These are phyloP conservation scores for Calypte anna DNA, from an alignment of 2,113 vertebrate genomes.

Conservation along the genomic window DNA sequence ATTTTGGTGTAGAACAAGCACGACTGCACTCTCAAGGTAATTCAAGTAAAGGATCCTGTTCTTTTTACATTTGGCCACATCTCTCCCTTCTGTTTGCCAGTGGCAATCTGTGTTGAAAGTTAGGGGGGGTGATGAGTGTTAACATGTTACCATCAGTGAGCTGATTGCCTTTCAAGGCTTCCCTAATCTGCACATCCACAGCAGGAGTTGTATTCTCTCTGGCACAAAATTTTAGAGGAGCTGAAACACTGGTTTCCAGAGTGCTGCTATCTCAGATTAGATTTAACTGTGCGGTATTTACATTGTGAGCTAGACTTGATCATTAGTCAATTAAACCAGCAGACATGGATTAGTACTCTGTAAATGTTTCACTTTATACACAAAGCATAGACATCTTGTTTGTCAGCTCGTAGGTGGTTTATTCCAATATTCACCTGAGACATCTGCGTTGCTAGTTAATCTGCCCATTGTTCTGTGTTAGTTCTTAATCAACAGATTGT, in stretches of 20 bases:
- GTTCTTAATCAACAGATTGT: not conserved
- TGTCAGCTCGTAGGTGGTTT: slow-evolving; percentile 17
- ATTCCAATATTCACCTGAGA: slow-evolving; percentile 31
- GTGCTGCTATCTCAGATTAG: not conserved
- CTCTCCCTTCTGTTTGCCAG: not conserved
- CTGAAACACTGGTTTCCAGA: not conserved
- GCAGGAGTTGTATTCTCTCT: not conserved
- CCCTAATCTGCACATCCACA: not conserved
- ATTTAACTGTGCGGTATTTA: not conserved
- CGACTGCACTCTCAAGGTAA: not conserved
- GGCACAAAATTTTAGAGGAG: not conserved
- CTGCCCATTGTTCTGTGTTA: not conserved
- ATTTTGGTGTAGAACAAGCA: not conserved
- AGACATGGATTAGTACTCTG: not conserved
- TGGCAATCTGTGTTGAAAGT: not conserved
- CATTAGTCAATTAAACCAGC: not conserved
- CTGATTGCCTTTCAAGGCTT: slow-evolving; percentile 3
- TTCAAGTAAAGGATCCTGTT: not conserved
- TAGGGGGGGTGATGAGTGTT: not conserved
- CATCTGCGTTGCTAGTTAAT: slow-evolving; percentile 4
- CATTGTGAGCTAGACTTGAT: not conserved
- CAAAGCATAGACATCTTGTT: not conserved
- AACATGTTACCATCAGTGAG: not conserved
- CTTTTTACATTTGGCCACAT: not conserved
- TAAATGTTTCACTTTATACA: not conserved